Evolutionary conservation across 1,140 invertebrate genomes (phyloP).

Genomic region (Caligus rogercresseyi): DNA sequence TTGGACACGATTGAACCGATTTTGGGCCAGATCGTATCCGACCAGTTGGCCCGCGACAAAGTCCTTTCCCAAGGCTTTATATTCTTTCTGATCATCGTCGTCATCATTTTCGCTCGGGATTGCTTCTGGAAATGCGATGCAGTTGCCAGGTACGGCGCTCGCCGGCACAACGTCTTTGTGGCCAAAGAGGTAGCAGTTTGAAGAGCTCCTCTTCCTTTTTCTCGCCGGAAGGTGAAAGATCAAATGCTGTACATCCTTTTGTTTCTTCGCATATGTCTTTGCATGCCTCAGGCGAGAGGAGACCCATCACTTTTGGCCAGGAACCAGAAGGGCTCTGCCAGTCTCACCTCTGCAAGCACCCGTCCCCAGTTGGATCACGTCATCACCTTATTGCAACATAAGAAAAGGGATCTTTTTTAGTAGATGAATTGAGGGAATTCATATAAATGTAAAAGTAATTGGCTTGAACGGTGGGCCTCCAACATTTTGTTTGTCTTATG

Average conservation of each 20-base stretch:
- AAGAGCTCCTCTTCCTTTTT: not conserved
- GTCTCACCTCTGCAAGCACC: slow-evolving; percentile 9
- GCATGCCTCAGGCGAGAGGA: slow-evolving; percentile 1
- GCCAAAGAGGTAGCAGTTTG: slow-evolving; percentile 18
- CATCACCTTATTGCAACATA: no score
- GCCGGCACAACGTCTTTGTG: slow-evolving; percentile 13
- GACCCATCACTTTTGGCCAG: slow-evolving; percentile 14
- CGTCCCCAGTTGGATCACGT: not conserved
- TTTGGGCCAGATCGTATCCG: not conserved
- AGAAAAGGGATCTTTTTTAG: no score
- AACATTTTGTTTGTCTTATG: no score
- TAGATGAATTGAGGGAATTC: no score
- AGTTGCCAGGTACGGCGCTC: slow-evolving; percentile 6
- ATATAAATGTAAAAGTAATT: no score
- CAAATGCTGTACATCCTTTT: slow-evolving; percentile 17
- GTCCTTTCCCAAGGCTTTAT: slow-evolving; percentile 2
- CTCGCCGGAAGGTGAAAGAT: not conserved
- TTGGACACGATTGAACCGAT: not conserved
- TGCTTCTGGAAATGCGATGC: not conserved
- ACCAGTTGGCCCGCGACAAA: slow-evolving; percentile 8
- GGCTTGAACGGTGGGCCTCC: no score
- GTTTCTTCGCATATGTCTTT: slow-evolving; percentile 3
- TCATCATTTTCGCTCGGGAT: not conserved
- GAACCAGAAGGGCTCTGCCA: not conserved
- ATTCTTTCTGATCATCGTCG: slow-evolving; percentile 2